These are phyloP conservation scores for Leptinotarsa tumamoca DNA, from an alignment of 2,888 invertebrate genomes.

Conservation along the genomic window DNA sequence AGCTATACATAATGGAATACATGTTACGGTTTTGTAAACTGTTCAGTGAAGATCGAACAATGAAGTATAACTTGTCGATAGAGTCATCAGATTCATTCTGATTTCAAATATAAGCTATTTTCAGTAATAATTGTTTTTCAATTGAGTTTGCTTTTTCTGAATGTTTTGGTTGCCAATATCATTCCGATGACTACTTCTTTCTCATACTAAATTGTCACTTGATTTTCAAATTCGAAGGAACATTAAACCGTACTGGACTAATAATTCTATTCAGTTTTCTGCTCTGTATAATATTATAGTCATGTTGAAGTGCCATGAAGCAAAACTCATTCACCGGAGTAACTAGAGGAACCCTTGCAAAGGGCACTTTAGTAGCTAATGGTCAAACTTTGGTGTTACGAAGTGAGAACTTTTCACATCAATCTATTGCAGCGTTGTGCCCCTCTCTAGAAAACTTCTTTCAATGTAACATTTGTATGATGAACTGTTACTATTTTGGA, in stretches of 20 bases:
- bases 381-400: constrained; percentile 59
- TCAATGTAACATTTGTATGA: constrained; percentile 31
- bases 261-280: not conserved
- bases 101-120: too few species aligned
- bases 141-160: too few species aligned
- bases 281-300: constrained; percentile 15
- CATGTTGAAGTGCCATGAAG: constrained; percentile 44
- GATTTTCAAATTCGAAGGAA: too few species aligned
- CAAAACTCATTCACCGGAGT: constrained; percentile 48
- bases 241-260: not conserved
- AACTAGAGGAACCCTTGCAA: constrained; percentile 51
- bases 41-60: too few species aligned
- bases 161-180: too few species aligned
- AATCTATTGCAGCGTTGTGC: constrained; percentile 59
- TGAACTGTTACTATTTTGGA: not conserved
- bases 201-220: too few species aligned
- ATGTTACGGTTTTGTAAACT: too few species aligned
- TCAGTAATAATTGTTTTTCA: too few species aligned
- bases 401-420: constrained; percentile 61
- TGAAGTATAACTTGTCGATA: too few species aligned
- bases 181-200: too few species aligned
- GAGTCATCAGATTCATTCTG: too few species aligned
- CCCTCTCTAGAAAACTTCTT: constrained; percentile 33
- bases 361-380: constrained; percentile 57
- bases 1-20: too few species aligned